Evolutionary conservation across 2,888 invertebrate genomes (phyloP).

Genomic region (Sarcophaga rosellei): DNA sequence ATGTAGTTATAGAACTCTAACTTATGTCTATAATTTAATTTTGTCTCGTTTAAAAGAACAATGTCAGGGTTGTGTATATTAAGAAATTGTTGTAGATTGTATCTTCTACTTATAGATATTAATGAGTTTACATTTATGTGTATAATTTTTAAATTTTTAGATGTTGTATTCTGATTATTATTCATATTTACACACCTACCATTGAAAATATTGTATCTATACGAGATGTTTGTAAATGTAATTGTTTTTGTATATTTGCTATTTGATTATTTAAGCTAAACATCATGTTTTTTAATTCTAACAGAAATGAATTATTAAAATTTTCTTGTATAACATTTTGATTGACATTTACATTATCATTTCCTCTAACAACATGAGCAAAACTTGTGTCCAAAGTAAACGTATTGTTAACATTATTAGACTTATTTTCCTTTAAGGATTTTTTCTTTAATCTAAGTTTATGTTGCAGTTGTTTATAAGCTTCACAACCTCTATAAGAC

Average conservation of each 20-base stretch:
- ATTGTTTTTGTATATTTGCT: conserved; percentile 1
- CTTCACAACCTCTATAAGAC: neutral
- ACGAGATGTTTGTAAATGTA: conserved; percentile 4
- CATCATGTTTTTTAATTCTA: conserved; percentile 12
- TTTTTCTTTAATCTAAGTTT: conserved; percentile 15
- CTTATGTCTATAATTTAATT: neutral
- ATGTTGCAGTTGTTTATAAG: neutral
- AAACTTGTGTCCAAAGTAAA: too few relatives aligned
- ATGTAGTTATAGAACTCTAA: neutral
- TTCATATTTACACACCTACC: neutral
- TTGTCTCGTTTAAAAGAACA: neutral
- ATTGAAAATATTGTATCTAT: conserved; percentile 1
- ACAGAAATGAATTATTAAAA: neutral
- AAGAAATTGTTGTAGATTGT: neutral
- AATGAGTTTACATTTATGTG: neutral
- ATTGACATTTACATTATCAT: neutral
- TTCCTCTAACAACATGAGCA: too few relatives aligned
- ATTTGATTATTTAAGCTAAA: neutral
- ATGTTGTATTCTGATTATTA: neutral
- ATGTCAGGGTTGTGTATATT: neutral
- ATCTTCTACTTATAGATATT: neutral
- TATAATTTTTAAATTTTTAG: neutral
- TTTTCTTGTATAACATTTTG: neutral
- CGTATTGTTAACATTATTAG: too few relatives aligned
- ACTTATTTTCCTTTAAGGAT: neutral